Conservation (phyloP, 1,140 invertebrate genomes). For the Euura saliciscinereae region DNA sequence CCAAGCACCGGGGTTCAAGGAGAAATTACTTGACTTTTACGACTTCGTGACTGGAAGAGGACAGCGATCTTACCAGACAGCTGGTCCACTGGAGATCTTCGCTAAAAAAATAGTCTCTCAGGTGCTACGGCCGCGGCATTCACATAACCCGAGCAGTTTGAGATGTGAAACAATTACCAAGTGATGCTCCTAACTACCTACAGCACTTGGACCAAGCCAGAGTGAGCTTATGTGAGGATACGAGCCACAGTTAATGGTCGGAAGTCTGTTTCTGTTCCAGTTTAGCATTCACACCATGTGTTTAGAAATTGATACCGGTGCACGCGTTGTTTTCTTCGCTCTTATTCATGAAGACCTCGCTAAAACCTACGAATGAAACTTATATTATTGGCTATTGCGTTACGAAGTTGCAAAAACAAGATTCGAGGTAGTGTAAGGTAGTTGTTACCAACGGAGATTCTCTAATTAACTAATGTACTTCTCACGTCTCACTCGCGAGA, state of each 20-base stretch:
- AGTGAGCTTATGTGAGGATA: too few relatives aligned
- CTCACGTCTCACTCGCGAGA: conserved; percentile 19
- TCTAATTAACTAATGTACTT: conserved; percentile 50
- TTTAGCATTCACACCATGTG: neutral
- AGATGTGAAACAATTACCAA: conserved; percentile 3
- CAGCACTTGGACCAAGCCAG: too few relatives aligned
- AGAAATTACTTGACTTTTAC: neutral
- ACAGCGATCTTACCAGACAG: neutral
- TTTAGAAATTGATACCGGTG: too few relatives aligned
- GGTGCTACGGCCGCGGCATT: neutral
- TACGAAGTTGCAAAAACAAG: too few relatives aligned
- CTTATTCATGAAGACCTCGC: too few relatives aligned
- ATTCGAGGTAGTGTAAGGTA: too few relatives aligned
- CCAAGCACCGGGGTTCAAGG: neutral
- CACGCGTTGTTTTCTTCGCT: too few relatives aligned
- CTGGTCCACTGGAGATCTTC: neutral
- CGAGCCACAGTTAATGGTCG: too few relatives aligned
- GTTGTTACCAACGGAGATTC: conserved; percentile 21
- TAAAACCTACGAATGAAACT: too few relatives aligned
- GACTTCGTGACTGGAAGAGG: neutral
- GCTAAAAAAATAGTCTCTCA: neutral
- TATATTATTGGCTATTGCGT: too few relatives aligned
- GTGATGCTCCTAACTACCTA: neutral
- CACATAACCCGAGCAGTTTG: neutral
- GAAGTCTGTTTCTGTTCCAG: neutral